A percentile compares a stretch with the other conserved stretches of the same genome.
phyloP scores from a whole-genome alignment of 2,888 invertebrate genomes.

The Agonopterix alstromeriana region DNA sequence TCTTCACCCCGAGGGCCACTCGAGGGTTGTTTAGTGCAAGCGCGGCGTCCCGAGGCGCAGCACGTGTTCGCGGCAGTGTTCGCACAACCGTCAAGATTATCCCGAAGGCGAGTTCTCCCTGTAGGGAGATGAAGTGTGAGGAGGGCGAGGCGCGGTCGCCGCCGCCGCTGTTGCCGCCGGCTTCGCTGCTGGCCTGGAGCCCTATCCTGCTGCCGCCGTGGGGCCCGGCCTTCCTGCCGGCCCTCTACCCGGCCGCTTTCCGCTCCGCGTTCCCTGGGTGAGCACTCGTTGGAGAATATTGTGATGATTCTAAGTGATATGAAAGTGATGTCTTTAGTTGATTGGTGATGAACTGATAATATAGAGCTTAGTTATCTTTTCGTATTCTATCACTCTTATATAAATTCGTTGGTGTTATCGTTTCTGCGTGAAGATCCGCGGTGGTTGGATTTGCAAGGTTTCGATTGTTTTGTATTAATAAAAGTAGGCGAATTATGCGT shows the following conservation, averaged over 20 bases:
- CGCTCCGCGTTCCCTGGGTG: slow-evolving; percentile 86
- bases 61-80: slow-evolving; percentile 62
- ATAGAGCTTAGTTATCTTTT: no score
- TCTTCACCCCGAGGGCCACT: slow-evolving; percentile 75
- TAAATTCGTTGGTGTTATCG: no score
- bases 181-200: slow-evolving; percentile 85
- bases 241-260: slow-evolving; percentile 83
- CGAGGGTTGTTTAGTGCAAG: slow-evolving; percentile 74
- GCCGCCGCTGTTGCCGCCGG: slow-evolving; percentile 70
- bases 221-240: slow-evolving; percentile 83
- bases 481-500: no score
- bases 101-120: slow-evolving; percentile 71
- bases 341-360: no score
- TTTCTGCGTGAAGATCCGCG: no score
- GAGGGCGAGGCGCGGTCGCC: slow-evolving; percentile 61
- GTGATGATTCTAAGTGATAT: no score
- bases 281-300: slow-evolving; percentile 34
- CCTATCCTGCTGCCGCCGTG: slow-evolving; percentile 85
- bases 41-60: slow-evolving; percentile 69
- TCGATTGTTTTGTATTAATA: no score
- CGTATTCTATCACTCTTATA: no score
- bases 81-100: slow-evolving; percentile 59
- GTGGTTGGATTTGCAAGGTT: no score
- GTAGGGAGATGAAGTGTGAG: slow-evolving; percentile 73
- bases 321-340: no score